Evolutionary conservation across 2,888 invertebrate genomes (phyloP).

Genomic region (Anodontia alba): DNA sequence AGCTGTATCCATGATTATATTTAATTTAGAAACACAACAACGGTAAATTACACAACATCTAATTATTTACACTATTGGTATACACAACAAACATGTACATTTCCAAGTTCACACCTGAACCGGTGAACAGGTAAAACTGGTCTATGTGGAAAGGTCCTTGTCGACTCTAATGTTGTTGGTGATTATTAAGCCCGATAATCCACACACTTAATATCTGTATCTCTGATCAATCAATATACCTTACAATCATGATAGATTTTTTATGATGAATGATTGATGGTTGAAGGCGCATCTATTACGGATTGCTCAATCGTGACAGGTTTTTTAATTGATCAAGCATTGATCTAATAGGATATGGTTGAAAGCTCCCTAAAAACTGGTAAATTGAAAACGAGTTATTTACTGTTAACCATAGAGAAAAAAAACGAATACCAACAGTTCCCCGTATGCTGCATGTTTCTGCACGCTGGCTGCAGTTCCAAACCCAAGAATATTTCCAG

Average conservation of each 20-base stretch:
- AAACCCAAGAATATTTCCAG: too few species aligned
- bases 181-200: neutral
- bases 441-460: too few species aligned
- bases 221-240: neutral
- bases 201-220: neutral
- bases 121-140: constrained; percentile 49
- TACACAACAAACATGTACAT: neutral
- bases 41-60: neutral
- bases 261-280: neutral
- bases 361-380: too few species aligned
- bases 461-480: too few species aligned
- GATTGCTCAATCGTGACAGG: too few species aligned
- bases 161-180: neutral
- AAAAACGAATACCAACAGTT: too few species aligned
- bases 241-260: neutral
- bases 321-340: too few species aligned
- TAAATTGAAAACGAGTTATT: too few species aligned
- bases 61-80: neutral
- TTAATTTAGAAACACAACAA: constrained; percentile 20
- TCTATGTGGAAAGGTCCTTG: neutral
- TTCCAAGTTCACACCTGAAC: constrained; percentile 27
- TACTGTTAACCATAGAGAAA: too few species aligned
- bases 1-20: constrained; percentile 34
- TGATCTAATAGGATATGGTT: too few species aligned
- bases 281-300: too few species aligned